Percentiles rank a stretch among this genome's conserved stretches.
These are phyloP conservation scores for Brachyrhaphis roseni DNA, from an alignment of 2,797 vertebrate species.

Conservation along the genomic window DNA sequence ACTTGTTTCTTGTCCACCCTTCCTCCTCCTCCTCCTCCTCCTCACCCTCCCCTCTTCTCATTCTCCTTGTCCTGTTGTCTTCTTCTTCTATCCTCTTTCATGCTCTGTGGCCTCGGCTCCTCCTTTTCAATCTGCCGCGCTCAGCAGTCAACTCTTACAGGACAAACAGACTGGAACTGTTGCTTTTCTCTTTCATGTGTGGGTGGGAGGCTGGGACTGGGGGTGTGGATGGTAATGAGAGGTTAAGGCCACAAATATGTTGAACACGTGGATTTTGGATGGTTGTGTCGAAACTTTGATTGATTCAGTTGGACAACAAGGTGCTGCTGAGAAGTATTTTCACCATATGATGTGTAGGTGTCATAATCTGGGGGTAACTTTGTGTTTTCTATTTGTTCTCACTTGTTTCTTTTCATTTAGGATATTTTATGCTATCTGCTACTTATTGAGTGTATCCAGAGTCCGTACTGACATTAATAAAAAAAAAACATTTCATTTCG, in stretches of 20 bases:
- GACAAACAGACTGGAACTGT: slow-evolving; percentile 79
- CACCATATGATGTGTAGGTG: background rate
- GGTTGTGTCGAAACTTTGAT: background rate
- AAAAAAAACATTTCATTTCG: no score
- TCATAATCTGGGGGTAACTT: background rate
- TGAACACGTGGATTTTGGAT: background rate
- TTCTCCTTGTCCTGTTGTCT: slow-evolving; percentile 53
- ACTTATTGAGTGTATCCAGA: no score
- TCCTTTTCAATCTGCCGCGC: slow-evolving; percentile 78
- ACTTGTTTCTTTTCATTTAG: no score
- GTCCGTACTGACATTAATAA: no score
- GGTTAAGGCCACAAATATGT: background rate
- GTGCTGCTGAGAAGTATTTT: no score
- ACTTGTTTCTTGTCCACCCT: slow-evolving; percentile 53
- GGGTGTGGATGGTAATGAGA: slow-evolving; percentile 13
- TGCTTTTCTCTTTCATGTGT: slow-evolving; percentile 73
- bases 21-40: slow-evolving; percentile 28
- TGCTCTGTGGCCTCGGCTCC: slow-evolving; percentile 74
- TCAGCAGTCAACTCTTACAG: slow-evolving; percentile 68
- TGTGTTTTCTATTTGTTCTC: no score
- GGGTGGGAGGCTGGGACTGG: background rate
- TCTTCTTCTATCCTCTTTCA: slow-evolving; percentile 77
- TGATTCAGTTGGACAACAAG: background rate
- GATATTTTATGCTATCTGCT: no score
- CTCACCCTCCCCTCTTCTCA: slow-evolving; percentile 40